phyloP scores from a whole-genome alignment of 1,140 invertebrate genomes.

The Leptinotarsa defecta region DNA sequence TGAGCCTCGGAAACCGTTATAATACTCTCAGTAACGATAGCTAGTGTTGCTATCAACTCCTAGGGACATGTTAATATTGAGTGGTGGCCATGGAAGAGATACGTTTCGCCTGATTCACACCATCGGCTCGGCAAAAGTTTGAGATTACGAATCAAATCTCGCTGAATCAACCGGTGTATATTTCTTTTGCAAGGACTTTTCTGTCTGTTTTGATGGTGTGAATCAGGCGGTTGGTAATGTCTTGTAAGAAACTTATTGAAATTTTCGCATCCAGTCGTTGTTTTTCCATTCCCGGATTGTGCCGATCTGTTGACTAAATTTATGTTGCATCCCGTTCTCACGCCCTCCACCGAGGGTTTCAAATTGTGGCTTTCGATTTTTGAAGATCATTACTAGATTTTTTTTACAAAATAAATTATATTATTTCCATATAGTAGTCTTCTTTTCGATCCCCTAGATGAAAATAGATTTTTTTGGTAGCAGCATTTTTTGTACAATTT shows the following conservation, averaged over 20 bases:
- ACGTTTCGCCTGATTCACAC: constrained; percentile 23
- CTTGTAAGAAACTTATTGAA: background rate
- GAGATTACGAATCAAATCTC: constrained; percentile 1
- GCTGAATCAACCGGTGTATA: background rate
- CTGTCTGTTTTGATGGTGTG: background rate
- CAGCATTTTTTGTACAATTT: background rate
- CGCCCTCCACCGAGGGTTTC: background rate
- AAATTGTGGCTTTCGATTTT: background rate
- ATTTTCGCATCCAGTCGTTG: background rate
- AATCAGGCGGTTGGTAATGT: background rate
- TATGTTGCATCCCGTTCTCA: background rate
- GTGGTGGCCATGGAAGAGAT: constrained; percentile 26
- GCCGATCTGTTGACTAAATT: constrained; percentile 8
- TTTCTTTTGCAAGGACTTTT: background rate
- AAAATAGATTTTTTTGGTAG: background rate
- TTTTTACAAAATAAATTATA: constrained; percentile 16
- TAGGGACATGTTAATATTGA: constrained; percentile 30
- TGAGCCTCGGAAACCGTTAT: constrained; percentile 62
- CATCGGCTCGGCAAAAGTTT: constrained; percentile 13
- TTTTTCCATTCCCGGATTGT: background rate
- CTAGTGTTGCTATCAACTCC: constrained; percentile 46
- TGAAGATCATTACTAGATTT: constrained; percentile 1
- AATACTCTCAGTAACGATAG: constrained; percentile 55
- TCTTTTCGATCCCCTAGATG: background rate
- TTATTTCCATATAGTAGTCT: background rate